Conservation (phyloP, 2,888 invertebrate genomes). For the Pemphredon lugubris region DNA sequence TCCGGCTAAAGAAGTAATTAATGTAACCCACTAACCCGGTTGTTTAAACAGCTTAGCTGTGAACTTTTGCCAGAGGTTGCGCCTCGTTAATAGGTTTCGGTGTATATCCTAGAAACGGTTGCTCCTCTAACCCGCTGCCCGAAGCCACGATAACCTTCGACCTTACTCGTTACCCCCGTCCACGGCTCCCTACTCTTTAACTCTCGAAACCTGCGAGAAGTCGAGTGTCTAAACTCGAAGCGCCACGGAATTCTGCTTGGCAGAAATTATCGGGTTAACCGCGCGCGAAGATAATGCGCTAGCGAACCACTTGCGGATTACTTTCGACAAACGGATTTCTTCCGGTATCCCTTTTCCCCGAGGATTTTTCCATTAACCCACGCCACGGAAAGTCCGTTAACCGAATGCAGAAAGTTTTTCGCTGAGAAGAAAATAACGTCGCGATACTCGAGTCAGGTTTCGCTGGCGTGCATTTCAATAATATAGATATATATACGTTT, state of each 20-base stretch:
- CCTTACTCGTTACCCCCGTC: neutral
- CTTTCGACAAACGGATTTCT: neutral
- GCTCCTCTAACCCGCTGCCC: conserved; percentile 7
- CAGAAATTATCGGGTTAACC: conserved; percentile 39
- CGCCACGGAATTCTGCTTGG: neutral
- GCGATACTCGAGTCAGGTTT: too few relatives aligned
- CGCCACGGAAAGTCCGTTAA: too few relatives aligned
- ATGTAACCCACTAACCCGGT: conserved; percentile 63
- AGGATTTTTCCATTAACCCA: neutral
- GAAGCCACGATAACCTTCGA: conserved; percentile 11
- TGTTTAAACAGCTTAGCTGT: conserved; percentile 61
- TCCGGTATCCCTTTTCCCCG: neutral
- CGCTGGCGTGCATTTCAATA: too few relatives aligned
- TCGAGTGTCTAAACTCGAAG: neutral
- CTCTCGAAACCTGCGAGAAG: conserved; percentile 20
- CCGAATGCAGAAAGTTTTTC: too few relatives aligned
- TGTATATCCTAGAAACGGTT: conserved; percentile 31
- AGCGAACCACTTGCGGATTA: conserved; percentile 20
- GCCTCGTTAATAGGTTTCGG: conserved; percentile 60
- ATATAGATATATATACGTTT: too few relatives aligned
- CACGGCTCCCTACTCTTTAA: neutral
- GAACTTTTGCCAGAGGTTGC: conserved; percentile 52
- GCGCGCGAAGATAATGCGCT: conserved; percentile 24
- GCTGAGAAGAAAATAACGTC: too few relatives aligned
- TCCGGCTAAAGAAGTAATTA: conserved; percentile 61